Base-by-base conservation (phyloP, 2,888 invertebrate genomes). In the Sericinus montela region DNA sequence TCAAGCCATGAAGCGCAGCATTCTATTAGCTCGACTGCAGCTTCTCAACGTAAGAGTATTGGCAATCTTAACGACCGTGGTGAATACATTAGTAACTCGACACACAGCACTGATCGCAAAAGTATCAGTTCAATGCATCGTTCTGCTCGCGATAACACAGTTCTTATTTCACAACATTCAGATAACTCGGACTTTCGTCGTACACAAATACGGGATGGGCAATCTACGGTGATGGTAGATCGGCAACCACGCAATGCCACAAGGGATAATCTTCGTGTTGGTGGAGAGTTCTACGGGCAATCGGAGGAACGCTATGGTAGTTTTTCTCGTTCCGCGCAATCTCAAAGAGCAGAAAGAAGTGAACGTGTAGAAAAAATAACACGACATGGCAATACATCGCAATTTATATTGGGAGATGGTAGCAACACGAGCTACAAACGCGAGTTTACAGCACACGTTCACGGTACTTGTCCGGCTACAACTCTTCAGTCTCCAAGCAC, bases 61-160 rank as follows among this genome's bases (percentile, higher is more conserved):
- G 92, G 92, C 16, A 95, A 95, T 69, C 85, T 96, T 1, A 93
- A 94, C 48, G 95, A 95, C 54, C 93, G 92, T 59, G 93, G 93
- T 8, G 92, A 93, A 62, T 93, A 91, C 62, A 91, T 92, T 50
- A 92, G 90, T 54, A 93, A 92, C 57, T 90, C 92, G 1, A 90
- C 91, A 0, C 92, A 92, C 51, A 92, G 92, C 58, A 91, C 90
- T 8, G 95, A 95, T 55, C 90, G 95, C 52, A 93, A 93, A 60
- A 95, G 95, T 67, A 90, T 95, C 35, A 95, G 95, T 61, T 93
- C 95, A 1, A 90, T 95, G 70, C 95, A 96, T 71, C 90, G 95
- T 23, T 94, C 93, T 42, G 89, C 84, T 41, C 90, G 91, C 43
- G 93, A 93, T 47, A 84, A 85, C 41, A 73, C 75, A 62, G 82